These are phyloP conservation scores for Phyllopteryx taeniolatus DNA, from an alignment of 2,113 vertebrate species.

Conservation along the genomic window DNA sequence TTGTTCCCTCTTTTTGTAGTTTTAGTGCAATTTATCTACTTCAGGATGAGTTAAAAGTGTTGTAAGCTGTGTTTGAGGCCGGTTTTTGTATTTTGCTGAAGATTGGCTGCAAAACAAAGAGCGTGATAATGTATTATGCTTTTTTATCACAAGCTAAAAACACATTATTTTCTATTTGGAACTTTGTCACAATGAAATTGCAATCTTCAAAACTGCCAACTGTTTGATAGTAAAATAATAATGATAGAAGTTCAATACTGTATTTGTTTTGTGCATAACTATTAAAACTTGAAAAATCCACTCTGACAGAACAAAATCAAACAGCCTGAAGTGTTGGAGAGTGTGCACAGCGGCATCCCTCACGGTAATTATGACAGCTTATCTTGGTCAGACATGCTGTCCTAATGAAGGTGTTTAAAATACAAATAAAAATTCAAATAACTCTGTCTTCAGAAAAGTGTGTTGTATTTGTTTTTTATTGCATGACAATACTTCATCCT, in stretches of 20 bases:
- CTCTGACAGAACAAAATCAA: background rate
- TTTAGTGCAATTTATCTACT: background rate
- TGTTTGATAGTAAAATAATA: slow-evolving; percentile 20
- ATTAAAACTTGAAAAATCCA: slow-evolving; percentile 28
- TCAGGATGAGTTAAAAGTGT: slow-evolving; percentile 14
- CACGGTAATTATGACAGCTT: slow-evolving; percentile 21
- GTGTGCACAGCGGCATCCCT: slow-evolving; percentile 28
- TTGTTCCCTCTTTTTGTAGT: background rate
- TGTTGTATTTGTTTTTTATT: slow-evolving; percentile 8
- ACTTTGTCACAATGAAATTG: slow-evolving; percentile 1
- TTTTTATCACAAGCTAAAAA: slow-evolving; percentile 29
- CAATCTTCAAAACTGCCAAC: slow-evolving; percentile 6
- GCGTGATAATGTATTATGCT: slow-evolving; percentile 19
- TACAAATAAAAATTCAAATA: background rate
- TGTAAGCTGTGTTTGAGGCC: slow-evolving; percentile 17
- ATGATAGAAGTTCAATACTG: too few relatives aligned
- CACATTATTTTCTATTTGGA: background rate
- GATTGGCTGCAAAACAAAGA: slow-evolving; percentile 36
- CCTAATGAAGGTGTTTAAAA: slow-evolving; percentile 32
- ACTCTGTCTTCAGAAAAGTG: background rate
- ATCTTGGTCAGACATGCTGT: slow-evolving; percentile 18
- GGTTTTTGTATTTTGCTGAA: slow-evolving; percentile 9
- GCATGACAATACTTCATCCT: slow-evolving; percentile 18
- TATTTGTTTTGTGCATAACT: slow-evolving; percentile 40
- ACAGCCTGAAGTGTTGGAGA: background rate